A percentile compares a stretch with the other conserved stretches of the same genome.
Evolutionary conservation across 1,140 invertebrate genomes (phyloP).

Genomic region (Diploscapter pachys): DNA sequence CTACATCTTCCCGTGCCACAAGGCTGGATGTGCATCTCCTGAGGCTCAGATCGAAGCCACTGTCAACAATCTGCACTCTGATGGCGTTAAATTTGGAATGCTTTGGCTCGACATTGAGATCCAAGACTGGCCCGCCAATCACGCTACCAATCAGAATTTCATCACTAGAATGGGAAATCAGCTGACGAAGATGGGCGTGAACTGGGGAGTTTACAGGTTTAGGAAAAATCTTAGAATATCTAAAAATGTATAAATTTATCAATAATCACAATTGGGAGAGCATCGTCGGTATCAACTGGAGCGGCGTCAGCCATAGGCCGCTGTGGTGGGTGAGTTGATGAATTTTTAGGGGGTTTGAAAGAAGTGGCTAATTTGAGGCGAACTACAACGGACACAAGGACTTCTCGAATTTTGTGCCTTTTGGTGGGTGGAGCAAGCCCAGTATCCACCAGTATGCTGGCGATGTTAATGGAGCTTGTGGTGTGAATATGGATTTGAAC

Average conservation of each 20-base stretch:
- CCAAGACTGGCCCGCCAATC: slow-evolving; percentile 38
- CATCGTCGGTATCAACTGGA: slow-evolving; percentile 38
- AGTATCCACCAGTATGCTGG: slow-evolving; percentile 33
- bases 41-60: slow-evolving; percentile 35
- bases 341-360: too few species aligned
- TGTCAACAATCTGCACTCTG: slow-evolving; percentile 29
- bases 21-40: slow-evolving; percentile 27
- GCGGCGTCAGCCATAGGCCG: slow-evolving; percentile 24
- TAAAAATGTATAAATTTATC: slow-evolving; percentile 23
- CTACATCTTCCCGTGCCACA: slow-evolving; percentile 44
- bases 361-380: too few species aligned
- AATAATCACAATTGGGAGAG: slow-evolving; percentile 41
- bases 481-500: slow-evolving; percentile 37
- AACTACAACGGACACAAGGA: slow-evolving; percentile 28
- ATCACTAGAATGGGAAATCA: slow-evolving; percentile 30
- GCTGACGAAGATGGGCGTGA: slow-evolving; percentile 22
- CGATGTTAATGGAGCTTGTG: slow-evolving; percentile 28
- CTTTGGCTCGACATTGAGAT: slow-evolving; percentile 46
- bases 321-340: slow-evolving; percentile 35
- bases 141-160: slow-evolving; percentile 23
- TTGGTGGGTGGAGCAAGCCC: slow-evolving; percentile 34
- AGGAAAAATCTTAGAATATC: neutral
- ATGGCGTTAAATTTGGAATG: slow-evolving; percentile 43
- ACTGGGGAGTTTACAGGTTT: slow-evolving; percentile 29
- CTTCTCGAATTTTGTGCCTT: slow-evolving; percentile 26